Evolutionary conservation across 1,140 invertebrate genomes (phyloP).

Genomic region (Orchestia grillus): DNA sequence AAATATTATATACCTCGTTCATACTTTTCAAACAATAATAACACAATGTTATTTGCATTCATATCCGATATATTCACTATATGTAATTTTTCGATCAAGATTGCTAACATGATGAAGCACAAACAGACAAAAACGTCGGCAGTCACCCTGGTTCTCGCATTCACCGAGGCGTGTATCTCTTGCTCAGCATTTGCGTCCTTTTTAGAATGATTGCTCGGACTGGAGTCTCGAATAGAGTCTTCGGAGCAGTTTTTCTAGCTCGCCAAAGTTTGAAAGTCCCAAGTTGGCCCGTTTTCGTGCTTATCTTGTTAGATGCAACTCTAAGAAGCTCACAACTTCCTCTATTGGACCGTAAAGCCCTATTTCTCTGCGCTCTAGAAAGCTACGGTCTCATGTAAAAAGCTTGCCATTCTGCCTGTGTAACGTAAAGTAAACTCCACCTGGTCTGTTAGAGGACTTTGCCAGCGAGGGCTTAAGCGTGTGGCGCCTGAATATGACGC

Average conservation of each 20-base stretch:
- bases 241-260: background rate
- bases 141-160: background rate
- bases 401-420: background rate
- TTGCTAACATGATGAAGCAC: background rate
- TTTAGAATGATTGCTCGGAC: background rate
- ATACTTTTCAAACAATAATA: too few species aligned
- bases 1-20: too few species aligned
- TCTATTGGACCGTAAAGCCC: slow-evolving; percentile 47
- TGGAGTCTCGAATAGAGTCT: background rate
- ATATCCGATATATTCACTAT: too few species aligned
- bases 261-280: background rate
- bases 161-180: background rate
- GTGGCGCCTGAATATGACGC: background rate
- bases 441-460: background rate
- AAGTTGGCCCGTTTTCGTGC: slow-evolving; percentile 26
- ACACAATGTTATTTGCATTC: too few species aligned
- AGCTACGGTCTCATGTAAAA: background rate
- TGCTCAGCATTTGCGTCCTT: background rate
- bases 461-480: background rate
- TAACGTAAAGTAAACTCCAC: background rate
- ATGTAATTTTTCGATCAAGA: too few species aligned
- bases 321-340: slow-evolving; percentile 48
- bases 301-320: slow-evolving; percentile 49
- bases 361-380: slow-evolving; percentile 39
- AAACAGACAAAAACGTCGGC: background rate